phyloP scores from a whole-genome alignment of 2,797 vertebrate species.

The Mionectes olivaceus region DNA sequence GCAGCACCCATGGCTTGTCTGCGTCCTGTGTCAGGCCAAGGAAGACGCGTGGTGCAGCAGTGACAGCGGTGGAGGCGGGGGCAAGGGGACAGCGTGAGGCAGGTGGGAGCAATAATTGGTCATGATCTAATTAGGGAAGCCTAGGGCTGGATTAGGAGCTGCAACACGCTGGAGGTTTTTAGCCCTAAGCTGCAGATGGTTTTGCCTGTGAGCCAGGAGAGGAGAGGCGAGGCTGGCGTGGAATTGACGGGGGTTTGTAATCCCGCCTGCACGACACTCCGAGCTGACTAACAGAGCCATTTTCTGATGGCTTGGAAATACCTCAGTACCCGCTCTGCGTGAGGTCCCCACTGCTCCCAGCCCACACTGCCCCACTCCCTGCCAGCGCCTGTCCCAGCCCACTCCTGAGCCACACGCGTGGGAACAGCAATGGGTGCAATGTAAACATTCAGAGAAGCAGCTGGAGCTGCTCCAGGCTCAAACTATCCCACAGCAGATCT shows the following conservation, averaged over 20 bases:
- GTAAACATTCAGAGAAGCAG: neutral
- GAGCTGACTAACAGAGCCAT: neutral
- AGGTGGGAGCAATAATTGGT: slow-evolving; percentile 65
- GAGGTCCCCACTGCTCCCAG: neutral
- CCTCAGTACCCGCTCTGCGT: neutral
- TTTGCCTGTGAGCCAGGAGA: neutral
- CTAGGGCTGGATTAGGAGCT: slow-evolving; percentile 13
- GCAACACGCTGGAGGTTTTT: neutral
- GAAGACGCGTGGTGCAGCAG: neutral
- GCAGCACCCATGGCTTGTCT: neutral
- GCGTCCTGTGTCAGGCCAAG: neutral
- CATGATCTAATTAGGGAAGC: slow-evolving; percentile 63
- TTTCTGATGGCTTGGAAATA: neutral
- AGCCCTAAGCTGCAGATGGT: slow-evolving; percentile 13
- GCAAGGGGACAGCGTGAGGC: neutral
- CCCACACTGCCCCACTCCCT: neutral
- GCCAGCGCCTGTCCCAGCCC: neutral
- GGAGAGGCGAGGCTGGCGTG: neutral
- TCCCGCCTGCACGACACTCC: accelerated
- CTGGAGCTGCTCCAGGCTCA: neutral
- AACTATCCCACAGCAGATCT: neutral
- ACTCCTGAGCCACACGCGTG: accelerated
- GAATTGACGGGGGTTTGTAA: neutral
- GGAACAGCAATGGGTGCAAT: neutral
- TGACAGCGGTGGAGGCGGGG: neutral